Evolutionary conservation across 2,113 vertebrate species (phyloP), one percentile per base, ranked within the genome.

Genomic region (Stomatorhinus ivindoensis): DNA sequence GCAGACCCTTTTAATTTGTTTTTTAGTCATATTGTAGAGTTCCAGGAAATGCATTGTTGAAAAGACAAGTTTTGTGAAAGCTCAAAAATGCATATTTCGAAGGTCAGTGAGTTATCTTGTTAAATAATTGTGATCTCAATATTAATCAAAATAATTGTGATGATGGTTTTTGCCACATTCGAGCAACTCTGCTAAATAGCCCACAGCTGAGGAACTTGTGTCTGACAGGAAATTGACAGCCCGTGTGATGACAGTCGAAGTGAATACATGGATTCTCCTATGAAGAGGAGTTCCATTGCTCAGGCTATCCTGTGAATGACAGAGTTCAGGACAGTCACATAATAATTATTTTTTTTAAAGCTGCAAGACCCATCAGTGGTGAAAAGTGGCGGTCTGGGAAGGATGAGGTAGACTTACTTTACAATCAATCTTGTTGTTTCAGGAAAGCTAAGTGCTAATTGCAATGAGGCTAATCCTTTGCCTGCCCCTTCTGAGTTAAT

Each of bases 331-430:
- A 42, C 82, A 24, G 82, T 84, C 17, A 84, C 2, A 3, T 46
- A 46, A 3, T 46, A 46, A 47, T 84, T 19, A 47, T 84, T 84
- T n/a, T 24, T 84, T 84, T 84, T 80, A 90, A 87, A 92, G 89
- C 19, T 42, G 88, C 31, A 46, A 31, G 51, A 83, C 31, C 88
- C 3, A 89, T 84, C 27, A 86, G 27, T 69, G 39, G 73, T 35
- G 50, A 88, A 87, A 21, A 85, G 3, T n/a, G 82, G 35, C 3
- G 58, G 27, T 50, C 53, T 39, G 44, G n/a, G 1, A 50, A 89
- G 11, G 53, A 86, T 0, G 89, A 90, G 91, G 91, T 89, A 44
- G 44, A 84, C 89, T 44, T 89, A 9, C 47, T 58, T 55, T 89
- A n/a, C 19, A 10, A 5, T 11, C 83, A 2, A 69, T 65, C 53